Conservation (phyloP, 2,113 vertebrate species). For the Regulus satrapa region DNA sequence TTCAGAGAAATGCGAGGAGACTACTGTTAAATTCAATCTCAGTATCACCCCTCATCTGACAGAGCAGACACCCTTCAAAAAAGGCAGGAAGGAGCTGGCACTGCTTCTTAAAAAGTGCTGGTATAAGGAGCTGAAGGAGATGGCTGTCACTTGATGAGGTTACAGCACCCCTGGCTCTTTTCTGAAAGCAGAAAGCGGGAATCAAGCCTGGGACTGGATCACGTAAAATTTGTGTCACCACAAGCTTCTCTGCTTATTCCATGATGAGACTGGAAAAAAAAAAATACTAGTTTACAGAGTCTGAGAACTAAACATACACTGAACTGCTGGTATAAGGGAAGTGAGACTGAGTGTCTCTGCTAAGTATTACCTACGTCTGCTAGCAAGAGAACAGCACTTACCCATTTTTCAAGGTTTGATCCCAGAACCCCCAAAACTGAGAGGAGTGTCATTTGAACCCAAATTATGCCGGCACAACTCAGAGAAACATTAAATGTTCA, state of each 20-base stretch:
- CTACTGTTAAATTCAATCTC: neutral
- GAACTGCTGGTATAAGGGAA: neutral
- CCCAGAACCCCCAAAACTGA: neutral
- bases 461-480: neutral
- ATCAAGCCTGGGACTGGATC: neutral
- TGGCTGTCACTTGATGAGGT: accelerated
- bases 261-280: neutral
- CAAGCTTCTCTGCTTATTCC: neutral
- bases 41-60: neutral
- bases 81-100: neutral
- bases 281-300: neutral
- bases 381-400: neutral
- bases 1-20: neutral
- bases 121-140: neutral
- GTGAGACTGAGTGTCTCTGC: neutral
- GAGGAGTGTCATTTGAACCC: neutral
- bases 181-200: neutral
- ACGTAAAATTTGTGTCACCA: neutral
- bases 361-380: neutral
- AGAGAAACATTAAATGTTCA: neutral
- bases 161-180: neutral
- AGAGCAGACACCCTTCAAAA: neutral
- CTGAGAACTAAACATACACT: neutral
- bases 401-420: neutral
- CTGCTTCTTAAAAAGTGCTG: neutral